These are phyloP conservation scores for Hypomecis atomaria DNA, from an alignment of 2,888 invertebrate genomes.

Conservation along the genomic window DNA sequence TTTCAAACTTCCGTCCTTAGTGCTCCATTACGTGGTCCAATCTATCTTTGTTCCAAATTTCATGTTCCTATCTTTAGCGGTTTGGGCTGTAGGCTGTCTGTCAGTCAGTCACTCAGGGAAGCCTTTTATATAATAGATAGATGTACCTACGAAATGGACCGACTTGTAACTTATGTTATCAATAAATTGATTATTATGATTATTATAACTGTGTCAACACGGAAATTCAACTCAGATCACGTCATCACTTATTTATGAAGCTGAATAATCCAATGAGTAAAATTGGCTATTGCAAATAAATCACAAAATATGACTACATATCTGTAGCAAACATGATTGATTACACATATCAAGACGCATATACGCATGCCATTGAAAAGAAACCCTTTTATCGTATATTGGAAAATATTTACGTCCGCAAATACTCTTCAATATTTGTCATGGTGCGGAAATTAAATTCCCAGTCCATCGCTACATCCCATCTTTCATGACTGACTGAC, in stretches of 20 bases:
- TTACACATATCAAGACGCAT: conserved; percentile 5
- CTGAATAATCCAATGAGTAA: neutral
- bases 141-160: too few species aligned
- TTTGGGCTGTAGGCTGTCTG: too few species aligned
- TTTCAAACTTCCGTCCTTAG: too few species aligned
- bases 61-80: too few species aligned
- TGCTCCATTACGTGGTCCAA: too few species aligned
- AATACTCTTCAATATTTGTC: conserved; percentile 22
- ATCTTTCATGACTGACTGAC: conserved; percentile 16
- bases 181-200: too few species aligned
- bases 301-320: neutral
- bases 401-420: conserved; percentile 16
- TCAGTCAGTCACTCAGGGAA: too few species aligned
- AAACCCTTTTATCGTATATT: conserved; percentile 13
- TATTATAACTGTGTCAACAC: neutral
- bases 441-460: conserved; percentile 30
- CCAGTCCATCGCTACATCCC: conserved; percentile 12
- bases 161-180: too few species aligned
- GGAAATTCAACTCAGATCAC: neutral
- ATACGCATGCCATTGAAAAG: conserved; percentile 6
- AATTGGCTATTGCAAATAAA: neutral
- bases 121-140: too few species aligned
- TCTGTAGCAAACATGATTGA: conserved; percentile 10
- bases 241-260: neutral
- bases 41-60: too few species aligned